A percentile compares a stretch with the other conserved stretches of the same genome.
phyloP scores from a whole-genome alignment of 2,113 vertebrate species.

The Jaculus jaculus region DNA sequence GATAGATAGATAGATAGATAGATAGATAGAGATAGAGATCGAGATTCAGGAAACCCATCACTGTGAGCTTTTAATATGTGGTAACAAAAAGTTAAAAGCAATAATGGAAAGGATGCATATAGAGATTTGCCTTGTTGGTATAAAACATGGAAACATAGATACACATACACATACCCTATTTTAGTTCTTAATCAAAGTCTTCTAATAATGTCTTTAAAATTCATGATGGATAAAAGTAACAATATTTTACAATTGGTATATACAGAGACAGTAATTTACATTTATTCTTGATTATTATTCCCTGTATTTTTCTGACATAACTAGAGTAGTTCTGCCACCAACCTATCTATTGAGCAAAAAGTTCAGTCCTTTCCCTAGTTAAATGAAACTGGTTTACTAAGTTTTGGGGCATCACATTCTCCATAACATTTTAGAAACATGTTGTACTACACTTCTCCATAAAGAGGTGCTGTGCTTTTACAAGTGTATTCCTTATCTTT shows the following conservation, averaged over 20 bases:
- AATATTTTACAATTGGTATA: background rate
- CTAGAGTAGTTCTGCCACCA: background rate
- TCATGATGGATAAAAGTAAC: constrained; percentile 2
- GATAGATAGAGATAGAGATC: too few relatives aligned
- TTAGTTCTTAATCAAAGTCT: constrained; percentile 8
- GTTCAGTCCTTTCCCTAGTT: background rate
- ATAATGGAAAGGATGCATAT: background rate
- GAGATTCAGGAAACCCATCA: background rate
- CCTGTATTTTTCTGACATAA: background rate
- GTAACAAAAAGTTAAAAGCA: background rate
- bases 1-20: background rate
- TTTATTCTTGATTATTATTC: constrained; percentile 29
- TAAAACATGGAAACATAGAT: background rate
- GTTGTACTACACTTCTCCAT: background rate
- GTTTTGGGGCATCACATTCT: constrained; percentile 11
- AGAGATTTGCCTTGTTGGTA: background rate
- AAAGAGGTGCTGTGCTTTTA: constrained; percentile 4
- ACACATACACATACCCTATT: background rate
- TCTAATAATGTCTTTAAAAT: background rate
- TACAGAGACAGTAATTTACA: background rate
- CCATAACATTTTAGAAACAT: constrained; percentile 12
- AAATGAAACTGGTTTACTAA: constrained; percentile 38
- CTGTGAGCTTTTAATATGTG: background rate
- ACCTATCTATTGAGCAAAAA: background rate
- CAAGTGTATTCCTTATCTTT: constrained; percentile 8